Conservation (phyloP, 2,888 invertebrate genomes). For the Troides helena region DNA sequence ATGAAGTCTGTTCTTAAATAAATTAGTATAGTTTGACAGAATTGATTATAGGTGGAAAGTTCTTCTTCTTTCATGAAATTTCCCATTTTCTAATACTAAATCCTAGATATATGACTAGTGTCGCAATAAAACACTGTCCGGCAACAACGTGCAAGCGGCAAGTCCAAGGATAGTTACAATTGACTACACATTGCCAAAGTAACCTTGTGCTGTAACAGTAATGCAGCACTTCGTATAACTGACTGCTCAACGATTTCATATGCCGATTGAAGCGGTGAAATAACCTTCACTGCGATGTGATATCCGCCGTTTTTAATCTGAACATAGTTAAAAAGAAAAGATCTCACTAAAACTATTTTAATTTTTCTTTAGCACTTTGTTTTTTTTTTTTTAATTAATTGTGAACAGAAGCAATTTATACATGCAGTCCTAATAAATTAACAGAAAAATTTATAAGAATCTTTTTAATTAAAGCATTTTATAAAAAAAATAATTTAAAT, state of each 20-base stretch:
- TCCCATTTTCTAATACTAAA: not conserved
- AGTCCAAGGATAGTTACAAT: constrained; percentile 29
- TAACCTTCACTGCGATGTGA: constrained; percentile 16
- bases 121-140: constrained; percentile 6
- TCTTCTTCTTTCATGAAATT: no score
- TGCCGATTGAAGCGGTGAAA: constrained; percentile 7
- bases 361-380: no score
- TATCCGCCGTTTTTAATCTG: not conserved
- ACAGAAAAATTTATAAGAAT: no score
- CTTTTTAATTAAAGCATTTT: no score
- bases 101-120: not conserved
- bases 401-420: no score
- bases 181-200: constrained; percentile 20
- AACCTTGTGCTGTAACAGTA: constrained; percentile 26
- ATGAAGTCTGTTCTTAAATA: no score
- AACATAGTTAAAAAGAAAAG: not conserved
- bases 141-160: constrained; percentile 21
- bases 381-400: no score
- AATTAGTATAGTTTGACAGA: no score
- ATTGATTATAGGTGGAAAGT: no score
- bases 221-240: constrained; percentile 21
- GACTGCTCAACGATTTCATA: constrained; percentile 16
- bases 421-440: no score
- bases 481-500: no score
- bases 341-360: no score